Evolutionary conservation across 2,113 vertebrate species (phyloP).

Genomic region (Chauna torquata): DNA sequence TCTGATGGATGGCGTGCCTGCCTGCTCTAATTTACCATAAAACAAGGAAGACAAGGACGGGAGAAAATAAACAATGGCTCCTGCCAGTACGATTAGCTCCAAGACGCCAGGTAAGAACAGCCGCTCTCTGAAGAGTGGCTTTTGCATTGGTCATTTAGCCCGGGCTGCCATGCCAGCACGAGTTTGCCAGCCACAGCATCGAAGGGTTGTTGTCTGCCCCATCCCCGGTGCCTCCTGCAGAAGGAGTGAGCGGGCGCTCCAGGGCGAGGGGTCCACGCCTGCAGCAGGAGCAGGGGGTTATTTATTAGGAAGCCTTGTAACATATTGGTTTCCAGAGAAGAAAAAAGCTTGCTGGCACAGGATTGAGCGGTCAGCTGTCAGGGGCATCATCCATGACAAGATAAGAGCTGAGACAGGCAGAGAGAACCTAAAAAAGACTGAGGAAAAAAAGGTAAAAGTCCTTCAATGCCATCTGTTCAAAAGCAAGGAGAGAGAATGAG

Average conservation of each 20-base stretch:
- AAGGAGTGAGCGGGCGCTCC: neutral
- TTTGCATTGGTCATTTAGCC: neutral
- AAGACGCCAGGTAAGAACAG: constrained; percentile 25
- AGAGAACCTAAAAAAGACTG: neutral
- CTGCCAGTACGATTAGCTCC: constrained; percentile 27
- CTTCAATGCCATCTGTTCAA: neutral
- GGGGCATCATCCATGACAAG: neutral
- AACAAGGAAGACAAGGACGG: constrained; percentile 38
- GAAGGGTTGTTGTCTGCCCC: neutral
- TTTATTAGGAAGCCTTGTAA: neutral
- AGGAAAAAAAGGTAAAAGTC: neutral
- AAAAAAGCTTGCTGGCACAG: neutral
- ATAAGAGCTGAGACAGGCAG: neutral
- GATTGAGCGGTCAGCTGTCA: neutral
- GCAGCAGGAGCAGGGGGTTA: neutral
- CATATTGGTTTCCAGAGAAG: neutral
- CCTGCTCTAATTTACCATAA: constrained; percentile 57
- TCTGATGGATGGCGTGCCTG: constrained; percentile 48
- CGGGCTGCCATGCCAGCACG: neutral
- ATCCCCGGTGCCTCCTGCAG: rapidly evolving
- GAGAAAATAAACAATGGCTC: constrained; percentile 44
- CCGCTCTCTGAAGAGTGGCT: neutral
- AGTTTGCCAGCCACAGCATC: neutral
- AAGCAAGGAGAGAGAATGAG: neutral
- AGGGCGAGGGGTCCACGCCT: neutral